Base-by-base conservation (phyloP, 1,140 invertebrate genomes). In the Drosophila trapezifrons region DNA sequence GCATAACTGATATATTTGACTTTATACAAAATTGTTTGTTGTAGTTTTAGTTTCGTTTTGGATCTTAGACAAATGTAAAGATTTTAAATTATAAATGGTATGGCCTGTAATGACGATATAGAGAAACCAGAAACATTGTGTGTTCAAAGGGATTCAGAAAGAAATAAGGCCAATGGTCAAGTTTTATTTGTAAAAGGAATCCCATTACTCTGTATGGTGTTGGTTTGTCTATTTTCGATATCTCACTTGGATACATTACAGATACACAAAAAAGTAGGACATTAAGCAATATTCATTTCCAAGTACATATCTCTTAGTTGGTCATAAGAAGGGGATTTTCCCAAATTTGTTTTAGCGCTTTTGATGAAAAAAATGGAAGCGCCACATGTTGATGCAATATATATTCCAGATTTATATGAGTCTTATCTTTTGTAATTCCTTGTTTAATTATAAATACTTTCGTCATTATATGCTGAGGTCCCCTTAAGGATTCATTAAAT, bases 1-100 rank as follows among this genome's bases (percentile, higher is more conserved):
- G 27, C 18, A 52, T 52, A 37, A 52, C 49, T 52, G 49, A 52
- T 52, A 52, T 52, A 15, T 35, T 35, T 18, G 49, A 52, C 29
- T 35, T 37, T 37, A 37, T 52, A 52, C 49, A 52, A 52, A 52
- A 52, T 52, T 52, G 29, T 52, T 52, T 17, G 25, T 13, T 15
- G 12, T 20, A 52, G 18, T 20, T 52, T 32, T 35, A 35, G 17
- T 15, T 32, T 51, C n/a, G 27, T 4, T 32, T 51, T 51, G 17
- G 47, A 51, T 51, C 10, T 7, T 35, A 35, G 12, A 15, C 7
- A 15, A 35, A 52, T 51, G 17, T 52, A 12, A 51, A 5, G 8
- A 35, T 18, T 4, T 27, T 4, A 52, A 52, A 32, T 18, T 18
- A 51, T 32, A 52, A 20, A 10, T 32, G 29, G 29, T 32, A 10